Evolutionary conservation across 1,140 invertebrate genomes (phyloP), one percentile per base, ranked within the genome.

Genomic region (Aphelinus atriplicis): DNA sequence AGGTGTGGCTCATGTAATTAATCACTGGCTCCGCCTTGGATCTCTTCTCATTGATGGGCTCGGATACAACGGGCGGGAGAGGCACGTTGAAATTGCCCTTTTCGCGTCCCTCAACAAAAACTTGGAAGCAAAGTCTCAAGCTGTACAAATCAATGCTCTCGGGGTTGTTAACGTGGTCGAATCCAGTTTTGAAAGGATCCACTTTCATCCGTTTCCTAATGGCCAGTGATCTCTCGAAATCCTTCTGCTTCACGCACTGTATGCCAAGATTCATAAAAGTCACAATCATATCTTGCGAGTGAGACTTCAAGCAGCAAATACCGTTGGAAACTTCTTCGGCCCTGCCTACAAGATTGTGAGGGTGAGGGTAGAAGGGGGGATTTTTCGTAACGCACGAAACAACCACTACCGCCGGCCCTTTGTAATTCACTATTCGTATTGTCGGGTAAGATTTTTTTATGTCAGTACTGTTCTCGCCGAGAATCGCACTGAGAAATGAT

Each of bases 351-450:
- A 60, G 42, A 43, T 97, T 98, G 86, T 98, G 97, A 0, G 97
- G 97, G 89, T 99, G 97, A 10, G 95, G 92, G 83, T 93, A 91
- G 84, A 96, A 94, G 0, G 96, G 95, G 50, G 89, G 85, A 80
- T 98, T 96, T 86, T 96, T 96, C 9, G 96, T 98, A 9, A 99
- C 96, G 88, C 97, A 98, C 0, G 96, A 98, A 1, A 98, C 95
- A n/a, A 97, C 94, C 6, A 98, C 93, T 55, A 96, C 92, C 7
- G 94, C 95, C 69, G 91, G 90, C 45, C 96, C 96, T 79, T 90
- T 90, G 86, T 96, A 95, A 45, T 60, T 45, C 2, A 0, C 9
- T 60, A 60, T 60, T 26, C 26, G 26, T 26, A 26, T 26, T 26
- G 26, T 26, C 26, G 26, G 26, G 26, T 26, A 26, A 26, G 26